Base-by-base conservation (phyloP, 2,797 vertebrate species). In the Craterocephalus amniculus region DNA sequence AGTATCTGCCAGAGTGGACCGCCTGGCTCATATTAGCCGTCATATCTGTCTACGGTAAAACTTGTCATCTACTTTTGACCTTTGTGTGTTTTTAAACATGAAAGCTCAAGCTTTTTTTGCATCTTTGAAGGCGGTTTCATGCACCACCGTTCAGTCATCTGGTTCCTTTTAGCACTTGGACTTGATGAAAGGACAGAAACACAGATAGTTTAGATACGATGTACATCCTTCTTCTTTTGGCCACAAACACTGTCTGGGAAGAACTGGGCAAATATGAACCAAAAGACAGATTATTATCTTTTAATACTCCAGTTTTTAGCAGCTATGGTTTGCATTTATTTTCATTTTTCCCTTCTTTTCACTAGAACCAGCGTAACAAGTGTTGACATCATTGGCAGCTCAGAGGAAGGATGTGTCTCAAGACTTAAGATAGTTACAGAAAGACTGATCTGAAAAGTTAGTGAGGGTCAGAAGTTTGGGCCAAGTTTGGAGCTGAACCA, bases 1-100 rank as follows among this genome's bases (percentile, higher is more conserved):
- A 99, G 85, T 99, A 98, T 87, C 96, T 99, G 83, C 98, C 98
- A 0, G 97, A 99, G 83, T 99, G 98, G 98, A 99, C 98, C 3
- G 96, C 97, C 0, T 99, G 98, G 98, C 96, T 99, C 87, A 99
- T 99, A 87, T 88, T 99, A 82, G 98, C 96, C 16, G 96, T 96
- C 80, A 99, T 99, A 89, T 99, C 98, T 6, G 95, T 99, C 80
- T 99, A 99, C 43, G 98, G 98, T 99, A 94, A 96, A 93, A 72
- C 78, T 16, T 26, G 8, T 9, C 4, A 0, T 16, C n/a, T 22
- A 7, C 38, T 34, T 35, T 20, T 69, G 58, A 76, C 51, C 20
- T 65, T 22, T 38, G 34, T 26, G 11, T 51, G 18, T 68, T 75
- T 63, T 62, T 61, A 43, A 59, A 29, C 35, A 52, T 34, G 18